Base-by-base conservation (phyloP, 2,888 invertebrate species). In the Antheraea yamamai region DNA sequence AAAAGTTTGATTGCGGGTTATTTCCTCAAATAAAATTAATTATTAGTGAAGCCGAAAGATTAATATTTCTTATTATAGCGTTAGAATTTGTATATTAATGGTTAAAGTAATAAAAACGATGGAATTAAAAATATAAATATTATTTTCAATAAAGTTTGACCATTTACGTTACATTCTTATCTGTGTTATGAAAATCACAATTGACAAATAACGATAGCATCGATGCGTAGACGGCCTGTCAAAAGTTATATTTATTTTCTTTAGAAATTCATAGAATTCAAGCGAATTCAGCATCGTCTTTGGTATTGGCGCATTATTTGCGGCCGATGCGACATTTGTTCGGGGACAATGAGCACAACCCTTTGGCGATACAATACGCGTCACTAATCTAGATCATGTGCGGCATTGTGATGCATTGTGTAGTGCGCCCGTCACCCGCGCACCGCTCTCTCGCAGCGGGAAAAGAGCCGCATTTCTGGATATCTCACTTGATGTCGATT, bases 161-260 rank as follows among this genome's bases (percentile, higher is more conserved):
- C 70, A 39, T 70, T 83, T 84, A 85, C 87, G 83, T 83, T 85
- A 84, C 79, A 84, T 87, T 86, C 82, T 85, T 86, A 87, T 87
- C 86, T 84, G 82, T 86, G 86, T 89, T 90, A 87, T 88, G 84
- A 87, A 70, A 89, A 89, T 87, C 82, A 87, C 85, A 87, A 89
- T 88, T 89, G 89, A 91, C 90, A 92, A 94, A 93, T 89, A 93
- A 89, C 87, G 92, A 92, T 93, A 89, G 85, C 85, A 93, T 92
- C 92, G 88, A 90, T 86, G 87, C 88, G 84, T 86, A 86, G 88
- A 89, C 87, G 90, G 91, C 92, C 55, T 94, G 94, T 94, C 95
- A 94, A 89, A 94, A 94, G 93, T 93, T 93, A 93, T 94, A 94
- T 95, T 94, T 94, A 94, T 95, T 93, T 94, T 94, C 94, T 93